Base-by-base conservation (phyloP, 1,140 invertebrate genomes). In the Psilanteris sp. region DNA sequence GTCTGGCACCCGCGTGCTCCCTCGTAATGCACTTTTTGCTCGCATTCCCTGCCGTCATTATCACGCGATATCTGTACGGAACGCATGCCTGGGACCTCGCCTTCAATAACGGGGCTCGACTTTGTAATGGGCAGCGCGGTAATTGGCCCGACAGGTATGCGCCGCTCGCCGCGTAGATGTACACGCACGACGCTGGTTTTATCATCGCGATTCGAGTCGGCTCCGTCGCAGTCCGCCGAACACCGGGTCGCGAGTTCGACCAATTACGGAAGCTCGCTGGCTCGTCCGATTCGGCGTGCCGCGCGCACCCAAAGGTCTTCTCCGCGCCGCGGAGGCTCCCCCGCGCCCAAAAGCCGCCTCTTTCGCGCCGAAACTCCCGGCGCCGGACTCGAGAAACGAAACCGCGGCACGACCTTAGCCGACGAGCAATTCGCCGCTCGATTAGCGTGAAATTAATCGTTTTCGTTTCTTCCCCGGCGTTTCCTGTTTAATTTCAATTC, bases 61-160 rank as follows among this genome's bases (percentile, higher is more conserved):
- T 31, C 20, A 46, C 10, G 8, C 24, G 7, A 29, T 26, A 26
- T 15, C 32, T 24, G 31, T 18, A 29, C 11, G 15, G 9, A 24
- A 24, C 4, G 13, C 15, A 43, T 4, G 22, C 10, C 4, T 3
- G 15, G 27, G 15, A 36, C 18, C 10, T 29, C 37, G 29, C 39
- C 54, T 44, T 24, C 54, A 27, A 44, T 59, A 44, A 59, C 27
- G 29, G 54, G 31, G 24, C 26, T 32, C 26, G 10, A 24, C 16
- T 43, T 44, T 34, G 31, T 31, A 61, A 61, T 41, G 10, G 29
- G n/a, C 41, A 22, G 15, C 11, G 20, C 41, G 6, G 20, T 46
- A 61, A 61, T 61, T 61, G 55, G 41, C 41, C 41, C 29, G 55
- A 46, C 41, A 62, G 43, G 57, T 62, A 62, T 62, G 44, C 57